Evolutionary conservation across 2,113 vertebrate species (phyloP), one percentile per base, ranked within the genome.

Genomic region (Camelus bactrianus): DNA sequence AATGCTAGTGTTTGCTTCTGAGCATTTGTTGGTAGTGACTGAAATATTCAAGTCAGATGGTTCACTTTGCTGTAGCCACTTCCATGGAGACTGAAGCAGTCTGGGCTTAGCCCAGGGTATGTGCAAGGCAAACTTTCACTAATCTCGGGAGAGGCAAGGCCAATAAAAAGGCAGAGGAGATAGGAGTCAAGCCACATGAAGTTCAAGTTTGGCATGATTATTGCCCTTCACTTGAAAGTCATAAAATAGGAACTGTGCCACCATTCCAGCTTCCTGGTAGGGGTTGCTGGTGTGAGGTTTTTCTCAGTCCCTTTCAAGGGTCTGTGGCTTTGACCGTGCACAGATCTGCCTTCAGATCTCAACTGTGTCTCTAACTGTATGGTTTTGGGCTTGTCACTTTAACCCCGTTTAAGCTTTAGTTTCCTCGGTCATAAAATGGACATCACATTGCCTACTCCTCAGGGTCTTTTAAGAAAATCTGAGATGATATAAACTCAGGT

Each of bases 181-280:
- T 35, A 89, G 65, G 84, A 79, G 42, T 62, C 2, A 52, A 58
- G 86, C 50, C 48, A 50, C 56, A 52, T 28, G 65, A 24, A 54
- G 86, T 77, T 38, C 60, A 91, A 67, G 42, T n/a, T 60, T 79
- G 62, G 86, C 89, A 32, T 77, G n/a, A 67, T 93, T 52, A 85
- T 30, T 67, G 89, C 46, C 50, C 32, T 93, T 95, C 67, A 26
- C 50, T 50, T 89, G 77, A 60, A 94, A 96, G 79, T 93, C 46
- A 80, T 94, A 86, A 91, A 93, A 35, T 6, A 58, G 88, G 86
- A 91, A 77, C 50, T 30, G 79, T 67, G 75, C 92, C 75, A 54
- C 58, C 0, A 1, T 64, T 62, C 58, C 35, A 13, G 86, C 48
- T 83, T 81, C 62, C 73, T 42, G 5, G 30, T 58, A 50, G 72